A percentile compares a stretch with the other conserved stretches of the same genome.
Evolutionary conservation across 1,140 invertebrate species (phyloP).

Genomic region (Littorina saxatilis): DNA sequence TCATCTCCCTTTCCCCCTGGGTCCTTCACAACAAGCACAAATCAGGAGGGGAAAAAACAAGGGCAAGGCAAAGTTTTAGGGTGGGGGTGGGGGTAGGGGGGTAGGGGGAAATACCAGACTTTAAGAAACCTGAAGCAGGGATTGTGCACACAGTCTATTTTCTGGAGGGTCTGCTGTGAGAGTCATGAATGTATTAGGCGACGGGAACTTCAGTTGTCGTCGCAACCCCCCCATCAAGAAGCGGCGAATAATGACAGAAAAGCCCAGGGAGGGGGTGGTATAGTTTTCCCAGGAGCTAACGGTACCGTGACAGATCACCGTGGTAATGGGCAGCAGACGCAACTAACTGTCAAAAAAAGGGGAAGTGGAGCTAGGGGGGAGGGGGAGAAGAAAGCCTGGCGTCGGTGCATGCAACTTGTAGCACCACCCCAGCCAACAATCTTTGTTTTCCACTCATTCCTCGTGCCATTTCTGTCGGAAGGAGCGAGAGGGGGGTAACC

Average conservation of each 20-base stretch:
- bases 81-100: background rate
- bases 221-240: no score
- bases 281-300: background rate
- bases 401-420: background rate
- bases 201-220: background rate
- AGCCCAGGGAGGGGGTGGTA: background rate
- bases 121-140: no score
- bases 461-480: background rate
- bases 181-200: constrained; percentile 7
- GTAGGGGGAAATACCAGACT: constrained; percentile 1
- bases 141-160: background rate
- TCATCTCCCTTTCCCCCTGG: no score
- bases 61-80: background rate
- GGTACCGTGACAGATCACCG: background rate
- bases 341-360: background rate
- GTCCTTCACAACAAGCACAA: no score
- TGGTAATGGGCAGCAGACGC: constrained; percentile 14
- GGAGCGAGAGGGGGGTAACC: background rate
- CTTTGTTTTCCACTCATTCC: constrained; percentile 17
- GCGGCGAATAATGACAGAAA: background rate
- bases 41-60: background rate
- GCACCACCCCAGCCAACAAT: background rate
- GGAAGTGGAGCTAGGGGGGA: background rate
- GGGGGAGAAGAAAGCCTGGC: background rate
- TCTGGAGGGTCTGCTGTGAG: background rate